A percentile compares a stretch with the other conserved stretches of the same genome.
Conservation (phyloP, 2,113 vertebrate genomes). For the Scatophagus argus region DNA sequence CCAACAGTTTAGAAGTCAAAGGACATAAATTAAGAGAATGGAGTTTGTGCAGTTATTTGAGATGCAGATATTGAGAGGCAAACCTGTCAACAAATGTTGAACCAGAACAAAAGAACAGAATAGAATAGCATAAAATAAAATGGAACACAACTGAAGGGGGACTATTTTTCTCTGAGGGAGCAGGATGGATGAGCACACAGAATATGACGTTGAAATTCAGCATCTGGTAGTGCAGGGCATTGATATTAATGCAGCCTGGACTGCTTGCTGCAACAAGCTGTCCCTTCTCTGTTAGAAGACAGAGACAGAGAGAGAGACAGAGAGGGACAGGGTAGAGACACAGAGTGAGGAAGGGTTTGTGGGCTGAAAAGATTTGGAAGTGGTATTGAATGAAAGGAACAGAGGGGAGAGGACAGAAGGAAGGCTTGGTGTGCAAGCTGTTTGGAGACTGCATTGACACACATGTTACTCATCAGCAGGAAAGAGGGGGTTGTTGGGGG, state of each 20-base stretch:
- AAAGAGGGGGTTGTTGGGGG: neutral
- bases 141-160: neutral
- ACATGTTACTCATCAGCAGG: slow-evolving; percentile 65
- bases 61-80: neutral
- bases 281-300: slow-evolving; percentile 45
- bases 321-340: neutral
- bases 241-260: slow-evolving; percentile 46
- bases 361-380: slow-evolving; percentile 10
- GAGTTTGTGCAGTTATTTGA: neutral
- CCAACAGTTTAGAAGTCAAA: neutral
- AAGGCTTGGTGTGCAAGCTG: slow-evolving; percentile 52
- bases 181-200: slow-evolving; percentile 35
- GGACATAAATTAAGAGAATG: neutral
- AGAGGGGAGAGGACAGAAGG: slow-evolving; percentile 56
- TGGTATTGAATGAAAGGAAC: slow-evolving; percentile 19
- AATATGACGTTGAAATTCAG: slow-evolving; percentile 44
- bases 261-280: slow-evolving; percentile 66
- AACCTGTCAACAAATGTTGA: too few species aligned
- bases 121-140: slow-evolving; percentile 11
- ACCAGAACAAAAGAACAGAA: too few species aligned
- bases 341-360: neutral
- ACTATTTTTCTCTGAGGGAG: slow-evolving; percentile 36
- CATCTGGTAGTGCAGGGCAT: slow-evolving; percentile 57
- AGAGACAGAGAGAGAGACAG: neutral
- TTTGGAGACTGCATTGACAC: slow-evolving; percentile 49